Evolutionary conservation across 2,888 invertebrate species (phyloP).

Genomic region (Papilio protenor): DNA sequence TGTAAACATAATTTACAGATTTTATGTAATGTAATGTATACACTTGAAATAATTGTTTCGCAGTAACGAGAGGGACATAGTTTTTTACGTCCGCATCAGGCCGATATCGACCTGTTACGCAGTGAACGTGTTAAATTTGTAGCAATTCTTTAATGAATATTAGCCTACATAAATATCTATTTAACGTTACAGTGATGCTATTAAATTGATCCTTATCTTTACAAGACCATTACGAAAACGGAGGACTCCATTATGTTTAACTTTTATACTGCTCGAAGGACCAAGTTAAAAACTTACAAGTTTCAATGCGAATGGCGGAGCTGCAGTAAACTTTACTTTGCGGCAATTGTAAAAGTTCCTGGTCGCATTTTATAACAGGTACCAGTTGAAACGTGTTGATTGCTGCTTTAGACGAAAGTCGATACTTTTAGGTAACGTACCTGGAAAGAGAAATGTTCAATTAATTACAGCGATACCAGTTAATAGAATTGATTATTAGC

Average conservation of each 20-base stretch:
- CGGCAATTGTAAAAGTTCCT: conserved; percentile 62
- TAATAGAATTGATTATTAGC: neutral
- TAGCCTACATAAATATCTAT: neutral
- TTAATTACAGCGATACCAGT: neutral
- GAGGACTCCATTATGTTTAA: conserved; percentile 46
- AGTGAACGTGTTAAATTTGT: too few relatives aligned
- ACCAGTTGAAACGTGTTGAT: conserved; percentile 53
- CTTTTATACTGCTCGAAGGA: conserved; percentile 55
- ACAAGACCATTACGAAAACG: conserved; percentile 10
- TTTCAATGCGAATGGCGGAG: conserved; percentile 50
- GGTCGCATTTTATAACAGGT: conserved; percentile 49
- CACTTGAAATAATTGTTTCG: too few relatives aligned
- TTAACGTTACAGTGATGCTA: neutral
- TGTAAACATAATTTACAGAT: too few relatives aligned
- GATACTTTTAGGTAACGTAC: conserved; percentile 50
- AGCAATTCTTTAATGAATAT: too few relatives aligned
- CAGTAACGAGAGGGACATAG: too few relatives aligned
- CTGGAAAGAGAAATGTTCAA: conserved; percentile 55
- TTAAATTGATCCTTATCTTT: conserved; percentile 8
- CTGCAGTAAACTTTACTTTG: conserved; percentile 56
- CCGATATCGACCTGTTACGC: too few relatives aligned
- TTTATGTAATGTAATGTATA: too few relatives aligned
- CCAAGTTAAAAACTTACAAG: conserved; percentile 58
- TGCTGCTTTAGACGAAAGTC: conserved; percentile 47
- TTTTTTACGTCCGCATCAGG: too few relatives aligned